A percentile compares a stretch with the other conserved stretches of the same genome.
Conservation (phyloP, 2,113 vertebrate species). For the Plecotus auritus region DNA sequence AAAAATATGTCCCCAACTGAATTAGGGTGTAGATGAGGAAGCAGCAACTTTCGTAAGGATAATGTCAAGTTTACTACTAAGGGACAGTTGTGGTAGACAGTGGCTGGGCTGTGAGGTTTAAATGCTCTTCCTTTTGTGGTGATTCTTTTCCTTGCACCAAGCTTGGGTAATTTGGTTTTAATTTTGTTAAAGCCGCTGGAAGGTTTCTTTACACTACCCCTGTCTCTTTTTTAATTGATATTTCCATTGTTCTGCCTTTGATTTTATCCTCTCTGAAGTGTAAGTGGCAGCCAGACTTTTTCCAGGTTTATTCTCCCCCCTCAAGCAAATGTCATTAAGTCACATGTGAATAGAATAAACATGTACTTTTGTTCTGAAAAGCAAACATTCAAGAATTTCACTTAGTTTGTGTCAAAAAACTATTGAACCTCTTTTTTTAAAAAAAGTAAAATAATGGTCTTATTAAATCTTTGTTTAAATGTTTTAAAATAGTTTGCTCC, state of each 20-base stretch:
- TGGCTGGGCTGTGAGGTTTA: background rate
- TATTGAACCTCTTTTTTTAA: background rate
- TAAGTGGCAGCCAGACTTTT: background rate
- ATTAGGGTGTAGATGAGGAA: background rate
- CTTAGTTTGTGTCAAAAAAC: background rate
- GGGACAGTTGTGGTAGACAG: background rate
- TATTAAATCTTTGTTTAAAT: background rate
- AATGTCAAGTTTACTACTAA: background rate
- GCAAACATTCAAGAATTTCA: background rate
- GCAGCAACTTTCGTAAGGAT: background rate
- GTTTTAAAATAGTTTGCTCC: conserved; percentile 1
- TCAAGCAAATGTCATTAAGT: background rate
- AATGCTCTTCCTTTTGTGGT: background rate
- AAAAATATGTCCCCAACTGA: background rate
- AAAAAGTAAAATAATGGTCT: background rate
- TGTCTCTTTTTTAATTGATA: background rate
- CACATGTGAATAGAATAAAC: conserved; percentile 31
- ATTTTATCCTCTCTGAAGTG: background rate
- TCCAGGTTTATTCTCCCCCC: background rate
- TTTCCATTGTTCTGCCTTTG: background rate
- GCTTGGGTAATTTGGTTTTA: background rate
- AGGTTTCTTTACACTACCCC: background rate
- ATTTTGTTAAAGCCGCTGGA: background rate
- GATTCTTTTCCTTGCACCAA: background rate
- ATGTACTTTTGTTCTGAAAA: conserved; percentile 31